Evolutionary conservation across 2,888 invertebrate species (phyloP).

Genomic region (Polyploca ridens): DNA sequence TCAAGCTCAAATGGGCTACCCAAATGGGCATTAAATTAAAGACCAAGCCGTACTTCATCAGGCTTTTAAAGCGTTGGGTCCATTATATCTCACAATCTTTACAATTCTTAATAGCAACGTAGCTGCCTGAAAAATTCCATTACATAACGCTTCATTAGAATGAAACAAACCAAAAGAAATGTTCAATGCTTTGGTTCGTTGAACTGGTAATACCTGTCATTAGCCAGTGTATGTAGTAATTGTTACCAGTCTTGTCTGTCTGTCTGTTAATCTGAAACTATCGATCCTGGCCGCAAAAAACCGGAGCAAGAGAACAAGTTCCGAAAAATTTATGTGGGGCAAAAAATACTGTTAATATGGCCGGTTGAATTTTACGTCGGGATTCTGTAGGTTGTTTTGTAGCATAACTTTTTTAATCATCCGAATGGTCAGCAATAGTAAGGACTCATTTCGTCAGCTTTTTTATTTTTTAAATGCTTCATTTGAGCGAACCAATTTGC

Average conservation of each 20-base stretch:
- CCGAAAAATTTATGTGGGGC: background rate
- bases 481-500: no score
- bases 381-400: background rate
- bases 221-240: constrained; percentile 17
- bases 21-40: no score
- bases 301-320: constrained; percentile 19
- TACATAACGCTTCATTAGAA: background rate
- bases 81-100: background rate
- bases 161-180: background rate
- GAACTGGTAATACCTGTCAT: constrained; percentile 24
- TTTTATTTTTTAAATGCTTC: background rate
- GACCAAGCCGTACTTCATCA: no score
- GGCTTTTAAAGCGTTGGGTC: no score
- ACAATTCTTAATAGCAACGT: background rate
- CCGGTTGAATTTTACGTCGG: background rate
- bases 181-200: constrained; percentile 22
- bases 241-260: constrained; percentile 20
- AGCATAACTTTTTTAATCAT: background rate
- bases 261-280: constrained; percentile 26
- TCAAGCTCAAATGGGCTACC: no score
- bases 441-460: background rate
- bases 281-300: constrained; percentile 31
- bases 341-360: background rate
- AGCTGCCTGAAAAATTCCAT: background rate
- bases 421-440: background rate